A percentile compares a stretch with the other conserved stretches of the same genome.
Evolutionary conservation across 1,140 invertebrate genomes (phyloP).

Genomic region (Hermetia illucens): DNA sequence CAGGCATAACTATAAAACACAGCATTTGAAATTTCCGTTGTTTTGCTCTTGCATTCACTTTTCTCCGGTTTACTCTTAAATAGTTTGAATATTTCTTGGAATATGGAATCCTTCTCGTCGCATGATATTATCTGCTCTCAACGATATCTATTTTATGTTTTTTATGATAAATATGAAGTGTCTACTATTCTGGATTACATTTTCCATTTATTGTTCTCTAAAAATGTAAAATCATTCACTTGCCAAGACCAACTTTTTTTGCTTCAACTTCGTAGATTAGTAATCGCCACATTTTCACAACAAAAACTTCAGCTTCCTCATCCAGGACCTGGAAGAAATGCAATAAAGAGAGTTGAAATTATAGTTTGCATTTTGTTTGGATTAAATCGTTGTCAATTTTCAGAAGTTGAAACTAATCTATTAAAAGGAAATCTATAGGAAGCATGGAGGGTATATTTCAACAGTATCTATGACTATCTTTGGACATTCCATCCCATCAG

Average conservation of each 20-base stretch:
- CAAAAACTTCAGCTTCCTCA: conserved; percentile 98
- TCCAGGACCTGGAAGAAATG: conserved; percentile 66
- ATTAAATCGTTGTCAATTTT: conserved; percentile 6
- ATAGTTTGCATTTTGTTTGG: neutral
- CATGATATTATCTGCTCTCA: too few species aligned
- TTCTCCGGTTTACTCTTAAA: too few species aligned
- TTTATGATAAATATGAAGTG: too few species aligned
- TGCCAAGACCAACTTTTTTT: conserved; percentile 77
- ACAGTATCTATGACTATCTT: too few species aligned
- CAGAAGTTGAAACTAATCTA: neutral
- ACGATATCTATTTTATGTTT: too few species aligned
- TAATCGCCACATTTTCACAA: conserved; percentile 99
- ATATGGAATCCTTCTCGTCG: too few species aligned
- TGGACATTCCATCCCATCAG: too few species aligned
- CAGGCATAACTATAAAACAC: too few species aligned
- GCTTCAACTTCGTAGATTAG: conserved; percentile 98
- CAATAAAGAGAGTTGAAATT: conserved; percentile 1
- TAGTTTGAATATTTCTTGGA: too few species aligned
- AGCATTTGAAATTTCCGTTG: too few species aligned
- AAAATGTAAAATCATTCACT: conserved; percentile 32
- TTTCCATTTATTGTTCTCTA: neutral
- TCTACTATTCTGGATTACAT: neutral
- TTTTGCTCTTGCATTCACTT: too few species aligned
- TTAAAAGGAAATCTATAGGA: neutral
- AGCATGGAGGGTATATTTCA: neutral